These are phyloP conservation scores for Neopipo cinnamomea DNA, from an alignment of 2,113 vertebrate species.

Conservation along the genomic window DNA sequence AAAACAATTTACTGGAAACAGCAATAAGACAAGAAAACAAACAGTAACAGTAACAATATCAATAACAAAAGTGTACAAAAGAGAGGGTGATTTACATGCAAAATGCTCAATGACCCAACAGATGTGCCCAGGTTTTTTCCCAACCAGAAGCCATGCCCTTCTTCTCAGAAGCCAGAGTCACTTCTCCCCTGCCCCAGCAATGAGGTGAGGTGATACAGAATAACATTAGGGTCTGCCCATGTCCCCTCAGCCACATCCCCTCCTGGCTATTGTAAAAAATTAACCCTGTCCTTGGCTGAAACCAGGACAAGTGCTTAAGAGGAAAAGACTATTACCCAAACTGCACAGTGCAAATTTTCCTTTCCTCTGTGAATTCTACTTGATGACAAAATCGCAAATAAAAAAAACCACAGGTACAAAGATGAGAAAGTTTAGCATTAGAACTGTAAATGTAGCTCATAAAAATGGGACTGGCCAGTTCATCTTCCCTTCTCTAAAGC, in stretches of 20 bases:
- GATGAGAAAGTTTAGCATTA: background rate
- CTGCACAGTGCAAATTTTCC: constrained; percentile 7
- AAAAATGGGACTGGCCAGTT: background rate
- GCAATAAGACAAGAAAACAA: background rate
- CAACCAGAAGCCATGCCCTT: background rate
- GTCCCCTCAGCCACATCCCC: background rate
- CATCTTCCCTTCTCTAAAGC: background rate
- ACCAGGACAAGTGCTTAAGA: background rate
- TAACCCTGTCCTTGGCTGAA: background rate
- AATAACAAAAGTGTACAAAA: background rate
- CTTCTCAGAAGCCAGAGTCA: background rate
- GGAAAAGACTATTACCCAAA: background rate
- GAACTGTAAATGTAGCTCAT: constrained; percentile 29
- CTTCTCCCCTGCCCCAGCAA: background rate
- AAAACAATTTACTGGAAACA: background rate
- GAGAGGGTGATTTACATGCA: background rate
- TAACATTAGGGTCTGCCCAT: background rate
- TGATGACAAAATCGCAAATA: background rate
- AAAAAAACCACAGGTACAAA: background rate
- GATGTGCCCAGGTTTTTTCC: background rate
- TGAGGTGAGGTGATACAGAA: background rate
- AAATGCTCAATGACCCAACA: background rate
- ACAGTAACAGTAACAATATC: background rate
- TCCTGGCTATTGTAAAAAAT: background rate
- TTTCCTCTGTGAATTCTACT: constrained; percentile 34